phyloP scores from a whole-genome alignment of 2,888 invertebrate species.

The Amiota minor region DNA sequence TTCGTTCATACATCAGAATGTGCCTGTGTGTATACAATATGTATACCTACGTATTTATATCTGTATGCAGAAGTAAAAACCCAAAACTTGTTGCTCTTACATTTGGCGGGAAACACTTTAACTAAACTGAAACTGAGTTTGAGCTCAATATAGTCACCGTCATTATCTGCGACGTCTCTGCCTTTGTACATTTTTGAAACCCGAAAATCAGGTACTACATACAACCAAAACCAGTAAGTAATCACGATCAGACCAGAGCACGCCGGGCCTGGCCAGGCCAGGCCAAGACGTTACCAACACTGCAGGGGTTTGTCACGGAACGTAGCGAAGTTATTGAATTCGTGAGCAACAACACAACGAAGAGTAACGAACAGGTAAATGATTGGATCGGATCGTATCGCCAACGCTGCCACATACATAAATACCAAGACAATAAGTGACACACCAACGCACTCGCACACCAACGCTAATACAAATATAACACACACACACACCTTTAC shows the following conservation, averaged over 20 bases:
- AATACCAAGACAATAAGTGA: conserved; percentile 25
- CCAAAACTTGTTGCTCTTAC: conserved; percentile 50
- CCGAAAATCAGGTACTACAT: conserved; percentile 66
- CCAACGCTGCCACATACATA: conserved; percentile 15
- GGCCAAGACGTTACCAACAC: conserved; percentile 14
- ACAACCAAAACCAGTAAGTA: conserved; percentile 40
- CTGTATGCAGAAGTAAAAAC: conserved; percentile 27
- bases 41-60: conserved; percentile 37
- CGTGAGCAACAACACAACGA: conserved; percentile 15
- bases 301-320: conserved; percentile 30
- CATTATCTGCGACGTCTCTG: conserved; percentile 38
- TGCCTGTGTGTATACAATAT: neutral
- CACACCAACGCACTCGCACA: conserved; percentile 57
- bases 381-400: conserved; percentile 37
- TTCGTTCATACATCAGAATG: neutral
- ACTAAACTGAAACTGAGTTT: conserved; percentile 26
- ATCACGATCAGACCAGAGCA: conserved; percentile 40
- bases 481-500: conserved; percentile 38
- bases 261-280: conserved; percentile 43
- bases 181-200: conserved; percentile 59
- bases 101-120: conserved; percentile 61
- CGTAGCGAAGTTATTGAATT: neutral
- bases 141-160: conserved; percentile 8
- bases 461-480: no score
- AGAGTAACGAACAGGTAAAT: conserved; percentile 48